Evolutionary conservation across 2,113 vertebrate genomes (phyloP).

Genomic region (Hydropotes inermis): DNA sequence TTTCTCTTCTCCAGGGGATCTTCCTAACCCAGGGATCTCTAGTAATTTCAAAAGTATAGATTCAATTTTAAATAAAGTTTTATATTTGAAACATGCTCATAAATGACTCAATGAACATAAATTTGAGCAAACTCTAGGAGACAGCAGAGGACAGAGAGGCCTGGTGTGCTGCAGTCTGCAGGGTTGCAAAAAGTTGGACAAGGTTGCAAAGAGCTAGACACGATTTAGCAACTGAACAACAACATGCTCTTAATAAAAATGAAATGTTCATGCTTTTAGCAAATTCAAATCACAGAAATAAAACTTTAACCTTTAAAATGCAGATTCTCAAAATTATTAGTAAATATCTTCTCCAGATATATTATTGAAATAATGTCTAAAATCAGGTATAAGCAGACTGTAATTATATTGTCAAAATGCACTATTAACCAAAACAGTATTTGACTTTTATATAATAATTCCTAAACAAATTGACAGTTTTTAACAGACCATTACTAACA

Average conservation of each 20-base stretch:
- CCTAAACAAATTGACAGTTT: not conserved
- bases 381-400: not conserved
- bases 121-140: not conserved
- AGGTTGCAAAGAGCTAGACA: not conserved
- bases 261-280: not conserved
- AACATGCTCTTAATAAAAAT: not conserved
- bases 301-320: not conserved
- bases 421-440: slow-evolving; percentile 3
- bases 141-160: not conserved
- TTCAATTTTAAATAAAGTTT: not conserved
- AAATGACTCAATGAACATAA: not conserved
- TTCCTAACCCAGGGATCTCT: not conserved
- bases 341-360: not conserved
- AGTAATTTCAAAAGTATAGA: not conserved
- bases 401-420: not conserved
- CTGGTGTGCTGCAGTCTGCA: not conserved
- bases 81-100: not conserved
- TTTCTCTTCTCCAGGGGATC: not conserved
- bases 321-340: not conserved
- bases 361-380: not conserved
- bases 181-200: not conserved
- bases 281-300: not conserved
- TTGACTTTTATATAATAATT: slow-evolving; percentile 3
- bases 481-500: not conserved
- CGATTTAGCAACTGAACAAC: not conserved